Evolutionary conservation across 2,888 invertebrate genomes (phyloP).

Genomic region (Polylopha cassiicola): DNA sequence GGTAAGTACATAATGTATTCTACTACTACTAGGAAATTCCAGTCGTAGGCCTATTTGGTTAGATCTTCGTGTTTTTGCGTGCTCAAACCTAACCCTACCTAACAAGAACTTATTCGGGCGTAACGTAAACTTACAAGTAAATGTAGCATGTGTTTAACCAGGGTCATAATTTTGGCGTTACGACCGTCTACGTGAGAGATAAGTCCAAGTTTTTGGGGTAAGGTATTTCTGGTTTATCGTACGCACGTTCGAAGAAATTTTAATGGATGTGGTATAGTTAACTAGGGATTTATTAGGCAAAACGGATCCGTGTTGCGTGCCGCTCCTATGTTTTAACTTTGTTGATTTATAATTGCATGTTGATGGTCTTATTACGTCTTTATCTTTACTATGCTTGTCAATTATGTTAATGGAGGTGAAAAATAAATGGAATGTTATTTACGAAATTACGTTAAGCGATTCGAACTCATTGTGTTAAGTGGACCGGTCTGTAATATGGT

Average conservation of each 20-base stretch:
- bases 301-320: slow-evolving; percentile 34
- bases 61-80: slow-evolving; percentile 39
- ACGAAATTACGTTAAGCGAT: slow-evolving; percentile 21
- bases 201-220: slow-evolving; percentile 70
- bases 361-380: slow-evolving; percentile 47
- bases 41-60: slow-evolving; percentile 6
- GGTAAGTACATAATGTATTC: no score
- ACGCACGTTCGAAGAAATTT: slow-evolving; percentile 70
- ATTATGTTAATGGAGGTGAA: slow-evolving; percentile 10
- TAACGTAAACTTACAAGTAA: slow-evolving; percentile 71
- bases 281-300: slow-evolving; percentile 48
- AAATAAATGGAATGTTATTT: slow-evolving; percentile 1
- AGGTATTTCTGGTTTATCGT: slow-evolving; percentile 65
- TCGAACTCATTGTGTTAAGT: slow-evolving; percentile 7
- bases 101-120: slow-evolving; percentile 65
- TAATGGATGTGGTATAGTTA: slow-evolving; percentile 64
- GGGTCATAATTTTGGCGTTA: slow-evolving; percentile 68
- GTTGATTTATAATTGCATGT: slow-evolving; percentile 48
- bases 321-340: slow-evolving; percentile 29
- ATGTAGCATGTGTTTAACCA: slow-evolving; percentile 75
- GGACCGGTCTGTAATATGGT: slow-evolving; percentile 3
- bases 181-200: slow-evolving; percentile 73
- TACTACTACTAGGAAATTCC: no score
- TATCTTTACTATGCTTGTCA: slow-evolving; percentile 36
- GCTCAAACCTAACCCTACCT: slow-evolving; percentile 44